Evolutionary conservation across 2,888 invertebrate genomes (phyloP), one percentile per base, ranked within the genome.

Genomic region (Meteorus colon): DNA sequence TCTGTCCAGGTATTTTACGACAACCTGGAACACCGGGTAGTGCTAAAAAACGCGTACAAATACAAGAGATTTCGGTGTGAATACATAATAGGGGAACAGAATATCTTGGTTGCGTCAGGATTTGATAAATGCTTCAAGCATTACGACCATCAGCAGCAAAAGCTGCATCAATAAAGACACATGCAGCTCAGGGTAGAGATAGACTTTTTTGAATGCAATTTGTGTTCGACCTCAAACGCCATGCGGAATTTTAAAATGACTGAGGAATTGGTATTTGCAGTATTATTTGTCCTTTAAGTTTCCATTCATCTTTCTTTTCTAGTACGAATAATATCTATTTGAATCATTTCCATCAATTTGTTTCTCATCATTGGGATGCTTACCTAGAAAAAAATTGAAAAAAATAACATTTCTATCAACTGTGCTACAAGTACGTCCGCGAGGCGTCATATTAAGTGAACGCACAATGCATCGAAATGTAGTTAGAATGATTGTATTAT

Each of bases 41-140:
- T 80, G 94, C 94, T 91, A 96, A 96, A 90, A 96, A 96, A 90
- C 93, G 96, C 90, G 96, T 97, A 85, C 96, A 96, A 91, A 97
- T 97, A 89, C 96, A 96, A 90, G 96, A 97, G 90, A 97, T 97
- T 91, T 96, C 96, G 78, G 96, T 96, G 91, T 96, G 93, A 94
- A 91, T 60, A 73, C 29, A 73, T 19, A 63, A 14, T 31, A n/a
- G 37, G 19, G 14, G n/a, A 48, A 66, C 62, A 34, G 14, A 69
- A 59, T 60, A 31, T 34, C 41, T 37, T 48, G 62, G 37, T 29
- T 24, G 29, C 55, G 19, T 27, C 51, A 62, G 73, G 76, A 76
- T 76, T 76, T 73, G 68, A 76, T 69, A 55, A 55, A 55, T 55
- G 10, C 4, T 24, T 73, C 34, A 14, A 37, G n/a, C n/a, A 55